phyloP scores from a whole-genome alignment of 2,888 invertebrate genomes.

The Philereme transversata region DNA sequence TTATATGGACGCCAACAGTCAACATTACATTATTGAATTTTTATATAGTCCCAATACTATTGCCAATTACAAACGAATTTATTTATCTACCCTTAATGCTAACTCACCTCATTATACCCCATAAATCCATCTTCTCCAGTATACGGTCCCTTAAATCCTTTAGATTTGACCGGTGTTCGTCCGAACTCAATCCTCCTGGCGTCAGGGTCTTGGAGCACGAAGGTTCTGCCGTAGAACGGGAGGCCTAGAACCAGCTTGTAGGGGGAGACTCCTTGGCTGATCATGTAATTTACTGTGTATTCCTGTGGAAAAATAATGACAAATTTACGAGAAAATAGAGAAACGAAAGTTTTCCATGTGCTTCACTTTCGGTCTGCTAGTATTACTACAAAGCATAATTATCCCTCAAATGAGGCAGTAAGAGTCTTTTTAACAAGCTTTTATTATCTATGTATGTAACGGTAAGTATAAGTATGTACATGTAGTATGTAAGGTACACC shows the following conservation, averaged over 20 bases:
- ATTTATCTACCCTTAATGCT: no score
- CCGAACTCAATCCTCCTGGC: constrained; percentile 79
- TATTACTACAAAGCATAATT: no score
- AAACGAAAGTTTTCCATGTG: not conserved
- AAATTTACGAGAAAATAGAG: constrained; percentile 13
- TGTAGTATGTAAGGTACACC: no score
- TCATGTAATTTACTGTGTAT: constrained; percentile 89
- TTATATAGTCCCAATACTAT: no score
- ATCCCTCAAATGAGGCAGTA: no score
- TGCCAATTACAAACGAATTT: no score
- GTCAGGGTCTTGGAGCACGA: constrained; percentile 77
- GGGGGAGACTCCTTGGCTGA: constrained; percentile 88
- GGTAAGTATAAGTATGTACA: no score
- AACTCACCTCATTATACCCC: constrained; percentile 92
- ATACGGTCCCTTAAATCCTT: constrained; percentile 90
- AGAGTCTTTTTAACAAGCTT: no score
- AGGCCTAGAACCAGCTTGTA: constrained; percentile 92
- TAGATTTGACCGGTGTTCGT: constrained; percentile 73
- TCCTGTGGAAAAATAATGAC: constrained; percentile 76
- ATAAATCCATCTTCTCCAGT: constrained; percentile 92
- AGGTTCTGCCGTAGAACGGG: constrained; percentile 93
- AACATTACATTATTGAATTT: no score
- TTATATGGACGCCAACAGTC: no score
- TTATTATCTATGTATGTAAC: no score
- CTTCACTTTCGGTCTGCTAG: no score